phyloP scores from a whole-genome alignment of 2,888 invertebrate genomes.

The Theristus sp. region DNA sequence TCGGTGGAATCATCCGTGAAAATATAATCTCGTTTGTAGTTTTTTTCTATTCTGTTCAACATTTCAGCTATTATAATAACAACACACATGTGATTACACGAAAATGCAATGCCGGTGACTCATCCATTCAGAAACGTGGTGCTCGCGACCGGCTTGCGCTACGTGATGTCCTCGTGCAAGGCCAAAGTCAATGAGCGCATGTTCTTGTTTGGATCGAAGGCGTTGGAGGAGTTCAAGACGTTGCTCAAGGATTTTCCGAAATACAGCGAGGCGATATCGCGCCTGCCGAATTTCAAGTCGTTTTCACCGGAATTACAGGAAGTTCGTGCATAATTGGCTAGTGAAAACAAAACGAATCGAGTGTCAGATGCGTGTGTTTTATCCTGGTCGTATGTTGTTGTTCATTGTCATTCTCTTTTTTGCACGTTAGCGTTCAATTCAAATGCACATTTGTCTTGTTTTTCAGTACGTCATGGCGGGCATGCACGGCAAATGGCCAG shows the following conservation, averaged over 20 bases:
- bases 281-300: background rate
- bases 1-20: constrained; percentile 51
- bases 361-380: too few species aligned
- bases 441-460: too few species aligned
- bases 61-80: background rate
- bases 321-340: background rate
- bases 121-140: background rate
- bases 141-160: constrained; percentile 22
- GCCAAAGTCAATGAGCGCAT: constrained; percentile 76
- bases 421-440: too few species aligned
- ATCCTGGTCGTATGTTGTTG: too few species aligned
- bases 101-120: too few species aligned
- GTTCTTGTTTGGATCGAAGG: constrained; percentile 90
- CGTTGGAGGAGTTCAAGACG: constrained; percentile 71
- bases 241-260: constrained; percentile 72
- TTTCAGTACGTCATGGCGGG: constrained; percentile 15
- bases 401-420: too few species aligned
- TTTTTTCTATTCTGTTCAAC: background rate
- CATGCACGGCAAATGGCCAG: constrained; percentile 14
- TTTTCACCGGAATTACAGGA: background rate
- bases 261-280: background rate
- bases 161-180: constrained; percentile 58
- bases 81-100: too few species aligned
- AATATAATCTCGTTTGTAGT: constrained; percentile 14
- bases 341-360: background rate